Evolutionary conservation across 2,113 vertebrate species (phyloP).

Genomic region (Larimichthys crocea): DNA sequence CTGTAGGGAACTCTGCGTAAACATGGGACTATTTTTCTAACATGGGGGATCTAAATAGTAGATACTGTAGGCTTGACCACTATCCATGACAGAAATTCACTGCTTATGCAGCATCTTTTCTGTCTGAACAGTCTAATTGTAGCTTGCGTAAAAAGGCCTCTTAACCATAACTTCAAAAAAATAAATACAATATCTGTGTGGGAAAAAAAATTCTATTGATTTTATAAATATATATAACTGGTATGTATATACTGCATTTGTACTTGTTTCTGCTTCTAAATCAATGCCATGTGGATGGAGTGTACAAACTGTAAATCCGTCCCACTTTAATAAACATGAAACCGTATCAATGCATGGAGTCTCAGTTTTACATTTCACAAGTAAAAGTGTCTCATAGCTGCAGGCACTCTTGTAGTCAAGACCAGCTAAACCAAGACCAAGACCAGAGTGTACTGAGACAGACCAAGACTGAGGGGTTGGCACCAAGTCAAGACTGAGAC

Average conservation of each 20-base stretch:
- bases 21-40: constrained; percentile 52
- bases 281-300: constrained; percentile 77
- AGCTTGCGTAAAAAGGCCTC: constrained; percentile 48
- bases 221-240: constrained; percentile 76
- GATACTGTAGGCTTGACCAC: constrained; percentile 11
- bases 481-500: no score
- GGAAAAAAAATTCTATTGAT: constrained; percentile 35
- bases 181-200: constrained; percentile 37
- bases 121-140: constrained; percentile 32
- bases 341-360: constrained; percentile 44
- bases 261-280: constrained; percentile 82
- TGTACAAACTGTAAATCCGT: constrained; percentile 89
- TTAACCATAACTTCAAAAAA: constrained; percentile 26
- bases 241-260: constrained; percentile 80
- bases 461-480: no score
- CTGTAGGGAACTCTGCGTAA: constrained; percentile 24
- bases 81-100: constrained; percentile 25
- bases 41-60: constrained; percentile 21
- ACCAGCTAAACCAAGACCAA: no score
- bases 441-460: no score
- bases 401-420: no score
- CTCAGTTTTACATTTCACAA: constrained; percentile 3
- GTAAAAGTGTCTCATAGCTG: no score
- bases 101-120: constrained; percentile 40
- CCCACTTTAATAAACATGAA: constrained; percentile 90